Evolutionary conservation across 2,888 invertebrate species (phyloP), one percentile per base, ranked within the genome.

Genomic region (Cyaniris semiargus): DNA sequence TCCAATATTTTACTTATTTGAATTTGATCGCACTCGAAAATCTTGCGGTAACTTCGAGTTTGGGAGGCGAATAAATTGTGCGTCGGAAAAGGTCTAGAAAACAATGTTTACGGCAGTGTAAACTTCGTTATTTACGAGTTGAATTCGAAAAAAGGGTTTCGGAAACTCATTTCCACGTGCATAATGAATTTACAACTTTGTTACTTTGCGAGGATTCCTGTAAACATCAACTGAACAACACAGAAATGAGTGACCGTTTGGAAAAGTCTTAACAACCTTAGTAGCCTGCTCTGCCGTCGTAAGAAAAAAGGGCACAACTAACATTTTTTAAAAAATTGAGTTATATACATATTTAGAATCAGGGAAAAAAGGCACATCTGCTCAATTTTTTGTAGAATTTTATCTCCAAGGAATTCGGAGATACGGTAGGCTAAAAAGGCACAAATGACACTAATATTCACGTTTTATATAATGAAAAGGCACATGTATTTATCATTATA

Each of bases 21-120:
- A 53, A 74, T 74, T 74, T 74, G 74, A 74, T 74, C 74, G 53
- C 48, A 74, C 53, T 53, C 48, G 27, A 27, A 74, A 48, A 74
- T 74, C 53, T 74, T 48, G 74, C 48, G 74, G 74, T 74, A 74
- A 74, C 74, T 74, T 53, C n/a, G 27, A 74, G 74, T 74, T 74
- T 74, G 53, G 53, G 27, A 27, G 23, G 53, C 23, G 74, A 74
- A 74, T 74, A 74, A 74, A 74, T 74, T 74, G 31, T 48, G 74
- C 27, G 74, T 74, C 44, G 53, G 48, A 18, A 18, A 53, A 74
- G 74, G 74, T 74, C 53, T 23, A 15, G 74, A 48, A 72, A 74
- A 74, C 74, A 74, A 74, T 74, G 53, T 74, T 74, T 74, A 74
- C 48, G 48, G 53, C 44, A 74, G 23, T 48, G 74, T 53, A 48